Evolutionary conservation across 2,888 invertebrate genomes (phyloP), one percentile per base, ranked within the genome.

Genomic region (Gastrophysa polygoni): DNA sequence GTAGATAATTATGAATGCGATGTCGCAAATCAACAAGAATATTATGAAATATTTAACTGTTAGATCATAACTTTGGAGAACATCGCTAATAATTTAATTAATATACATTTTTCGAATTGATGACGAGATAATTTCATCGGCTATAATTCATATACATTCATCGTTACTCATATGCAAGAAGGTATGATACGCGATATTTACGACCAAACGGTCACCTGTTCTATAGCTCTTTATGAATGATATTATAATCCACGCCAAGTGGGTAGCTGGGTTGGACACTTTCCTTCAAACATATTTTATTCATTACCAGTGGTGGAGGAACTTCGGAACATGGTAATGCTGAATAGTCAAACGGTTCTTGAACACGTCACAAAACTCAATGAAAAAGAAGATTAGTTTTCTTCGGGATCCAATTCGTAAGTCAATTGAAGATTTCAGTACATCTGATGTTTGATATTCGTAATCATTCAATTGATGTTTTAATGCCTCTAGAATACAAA

Each of bases 141-240:
- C 66, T 70, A 69, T 73, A 72, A 74, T 73, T 74, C 74, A 73
- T 74, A 74, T 74, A n/a, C n/a, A 74, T 75, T 76, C 73, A 75
- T 73, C 73, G 73, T 71, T 71, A 73, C 70, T 24, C 72, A 59
- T 68, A 67, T 71, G 68, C 59, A 61, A 66, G 68, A 64, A 68
- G 59, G 65, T 71, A 75, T 75, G 75, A 76, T 75, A 71, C 70
- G 66, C 70, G 55, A 72, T 72, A 73, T 75, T 76, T 76, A 75
- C 68, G 71, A 69, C 67, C 67, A 58, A 57, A 63, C 62, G 64
- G 69, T 71, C 76, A 76, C 76, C 76, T 76, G 76, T 76, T 75
- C 75, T 71, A 52, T 71, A 49, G 34, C 52, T 55, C 48, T 68
- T 63, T 61, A 62, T 66, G 64, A 68, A 61, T 63, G 63, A 64